Base-by-base conservation (phyloP, 30 jellyfish, hydroid and myxozoan species). In the Hydractinia echinata region DNA sequence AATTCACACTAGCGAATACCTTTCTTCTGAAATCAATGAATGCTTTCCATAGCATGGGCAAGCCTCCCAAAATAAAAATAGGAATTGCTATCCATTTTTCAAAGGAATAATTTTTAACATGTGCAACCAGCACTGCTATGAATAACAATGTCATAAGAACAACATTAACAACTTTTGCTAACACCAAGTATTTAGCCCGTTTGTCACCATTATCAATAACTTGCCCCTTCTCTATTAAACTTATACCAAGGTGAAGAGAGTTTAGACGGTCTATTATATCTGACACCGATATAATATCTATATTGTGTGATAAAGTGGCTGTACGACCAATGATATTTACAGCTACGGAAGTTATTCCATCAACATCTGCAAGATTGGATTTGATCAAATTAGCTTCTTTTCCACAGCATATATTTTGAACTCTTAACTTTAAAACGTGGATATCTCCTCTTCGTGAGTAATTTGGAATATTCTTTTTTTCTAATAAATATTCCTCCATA, bases 371-470 rank as follows among this genome's bases (percentile, higher is more conserved):
- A 44, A 89, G 58, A 21, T 81, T 87, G 9, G 81, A 81, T 53
- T 80, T 85, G 76, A 89, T 74, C 62, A 89, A 18, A 16, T 74
- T 87, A 3, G 95, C 97, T 72, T 89, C 97, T 84, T 89, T 89
- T 13, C 95, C 97, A 81, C 97, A 89, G 62, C 97, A 89, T 15
- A 89, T 84, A 76, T 89, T 89, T 62, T 89, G 97, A 30, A 89
- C 83, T 15, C 97, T 85, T 44, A 89, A 54, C 55, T 89, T 85
- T 76, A 54, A n/a, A 1, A 55, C 5, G 19, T 76, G 85, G 4
- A 48, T 15, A 51, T 64, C 19, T 58, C 44, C 44, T 30, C 44
- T 30, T 30, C 44, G 44, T 30, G 44, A 30, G 2, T 30, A 30
- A 30, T 30, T 30, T 1, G 44, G 44, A 30, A 30, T 30, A 30